Evolutionary conservation across 2,113 vertebrate species (phyloP), one percentile per base, ranked within the genome.

Genomic region (Syngnathus floridae): DNA sequence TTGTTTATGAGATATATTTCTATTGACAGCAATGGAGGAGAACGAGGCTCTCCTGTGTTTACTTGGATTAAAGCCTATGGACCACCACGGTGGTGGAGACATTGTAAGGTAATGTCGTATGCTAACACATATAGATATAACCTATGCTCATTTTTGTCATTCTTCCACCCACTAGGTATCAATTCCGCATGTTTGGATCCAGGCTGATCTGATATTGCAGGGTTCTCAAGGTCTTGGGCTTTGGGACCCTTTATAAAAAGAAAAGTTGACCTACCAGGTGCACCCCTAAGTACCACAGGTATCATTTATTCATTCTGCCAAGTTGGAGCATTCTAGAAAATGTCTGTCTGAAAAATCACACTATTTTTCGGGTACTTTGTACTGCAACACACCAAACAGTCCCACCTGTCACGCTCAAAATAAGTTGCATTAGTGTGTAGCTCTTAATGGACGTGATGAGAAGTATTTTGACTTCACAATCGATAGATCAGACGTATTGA

Each of bases 1-100:
- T 56, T 67, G 59, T 31, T 66, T 73, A 60, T 41, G 68, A 74
- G 56, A 71, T 70, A 68, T 71, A 72, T 81, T 86, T 80, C 68
- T 76, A 77, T 82, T 79, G 77, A 66, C 64, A 81, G 49, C 49
- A 5, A 51, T n/a, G 49, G n/a, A 51, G 49, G 7, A 51, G 19
- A 51, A 51, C 21, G 49, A 51, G 26, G 26, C 26, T 31, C 26
- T 31, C 26, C 12, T 12, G n/a, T 19, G 19, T 51, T n/a, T 21
- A n/a, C 49, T 11, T 3, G 8, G n/a, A 7, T 10, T 51, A n/a
- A 9, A 21, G 8, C 19, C 19, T 10, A 51, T 2, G 17, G 49
- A 21, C 19, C 1, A n/a, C 49, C 8, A 21, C n/a, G 13, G 13
- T 14, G 16, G 43, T 46, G 43, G 43, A 46, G 5, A 46, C 43